Base-by-base conservation (phyloP, 2,113 vertebrate genomes). In the Melanerpes formicivorus region DNA sequence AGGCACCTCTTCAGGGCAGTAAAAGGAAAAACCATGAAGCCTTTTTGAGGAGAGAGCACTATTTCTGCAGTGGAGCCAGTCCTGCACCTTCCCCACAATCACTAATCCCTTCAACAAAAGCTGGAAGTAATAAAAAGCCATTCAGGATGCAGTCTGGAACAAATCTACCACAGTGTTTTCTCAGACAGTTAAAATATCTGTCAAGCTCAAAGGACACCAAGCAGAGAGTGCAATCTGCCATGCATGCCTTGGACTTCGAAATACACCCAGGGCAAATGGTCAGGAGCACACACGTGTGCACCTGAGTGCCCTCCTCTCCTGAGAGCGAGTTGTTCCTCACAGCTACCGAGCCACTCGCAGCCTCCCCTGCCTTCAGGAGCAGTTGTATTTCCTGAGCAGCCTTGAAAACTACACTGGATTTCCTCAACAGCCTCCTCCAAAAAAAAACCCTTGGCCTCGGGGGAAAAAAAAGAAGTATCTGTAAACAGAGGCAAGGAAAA, bases 101-200 rank as follows among this genome's bases (percentile, higher is more conserved):
- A 83, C 48, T 90, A 74, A 93, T 91, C 93, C 80, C 87, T 88
- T 67, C 84, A 79, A 95, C 93, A 93, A 89, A 94, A 86, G 88
- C 82, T 95, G 55, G 77, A 90, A 93, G 89, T 29, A 89, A 94
- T 94, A 92, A 96, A 96, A 95, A 90, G 46, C 87, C 64, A 84
- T 93, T 64, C 93, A 95, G 95, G 95, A 94, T 94, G 89, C 89
- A 93, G 91, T 75, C 92, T 94, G 93, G 74, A 92, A 93, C 74
- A 92, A 93, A 90, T 29, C 79, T 58, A 69, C 60, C 81, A 18
- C 60, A 50, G 40, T 15, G 64, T 30, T 73, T 75, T 91, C 88
- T 88, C 85, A 90, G 85, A 87, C 92, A 88, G 87, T 80, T 81
- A 80, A 95, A 95, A 30, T 91, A 92, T 95, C 93, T 96, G 91